Evolutionary conservation across 2,113 vertebrate species (phyloP).

Genomic region (Grus americana): DNA sequence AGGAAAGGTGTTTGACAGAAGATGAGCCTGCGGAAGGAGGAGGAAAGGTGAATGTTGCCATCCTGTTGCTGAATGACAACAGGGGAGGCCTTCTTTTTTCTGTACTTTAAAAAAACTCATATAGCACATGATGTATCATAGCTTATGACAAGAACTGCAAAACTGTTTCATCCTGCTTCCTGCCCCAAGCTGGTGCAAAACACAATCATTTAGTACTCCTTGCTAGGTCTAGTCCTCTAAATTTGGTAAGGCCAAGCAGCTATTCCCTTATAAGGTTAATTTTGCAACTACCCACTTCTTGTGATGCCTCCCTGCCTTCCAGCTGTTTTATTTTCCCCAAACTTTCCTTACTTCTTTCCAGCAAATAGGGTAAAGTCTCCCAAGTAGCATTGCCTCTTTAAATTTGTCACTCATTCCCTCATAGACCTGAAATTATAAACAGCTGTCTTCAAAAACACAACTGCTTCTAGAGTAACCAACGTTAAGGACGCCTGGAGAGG

Average conservation of each 20-base stretch:
- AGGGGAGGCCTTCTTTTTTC: not conserved
- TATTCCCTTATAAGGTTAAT: conserved; percentile 51
- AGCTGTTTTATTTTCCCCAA: conserved; percentile 18
- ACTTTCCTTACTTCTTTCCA: conserved; percentile 37
- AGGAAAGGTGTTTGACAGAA: not conserved
- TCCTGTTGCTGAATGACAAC: not conserved
- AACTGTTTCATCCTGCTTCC: not conserved
- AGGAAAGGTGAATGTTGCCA: not conserved
- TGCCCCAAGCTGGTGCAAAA: not conserved
- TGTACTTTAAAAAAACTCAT: not conserved
- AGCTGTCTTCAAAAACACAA: conserved; percentile 35
- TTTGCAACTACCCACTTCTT: conserved; percentile 28
- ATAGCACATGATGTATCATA: not conserved
- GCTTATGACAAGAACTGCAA: not conserved
- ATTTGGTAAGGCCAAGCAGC: conserved; percentile 20
- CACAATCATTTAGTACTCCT: not conserved
- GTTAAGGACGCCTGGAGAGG: not conserved
- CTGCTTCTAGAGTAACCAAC: not conserved
- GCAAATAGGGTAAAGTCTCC: not conserved
- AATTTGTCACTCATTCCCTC: conserved; percentile 18
- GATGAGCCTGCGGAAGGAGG: not conserved
- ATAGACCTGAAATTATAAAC: conserved; percentile 52
- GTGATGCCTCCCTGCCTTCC: not conserved
- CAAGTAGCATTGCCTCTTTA: conserved; percentile 23
- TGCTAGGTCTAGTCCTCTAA: conserved; percentile 21